These are phyloP conservation scores for Alosa sapidissima DNA, from an alignment of 2,797 vertebrate genomes.

Conservation along the genomic window DNA sequence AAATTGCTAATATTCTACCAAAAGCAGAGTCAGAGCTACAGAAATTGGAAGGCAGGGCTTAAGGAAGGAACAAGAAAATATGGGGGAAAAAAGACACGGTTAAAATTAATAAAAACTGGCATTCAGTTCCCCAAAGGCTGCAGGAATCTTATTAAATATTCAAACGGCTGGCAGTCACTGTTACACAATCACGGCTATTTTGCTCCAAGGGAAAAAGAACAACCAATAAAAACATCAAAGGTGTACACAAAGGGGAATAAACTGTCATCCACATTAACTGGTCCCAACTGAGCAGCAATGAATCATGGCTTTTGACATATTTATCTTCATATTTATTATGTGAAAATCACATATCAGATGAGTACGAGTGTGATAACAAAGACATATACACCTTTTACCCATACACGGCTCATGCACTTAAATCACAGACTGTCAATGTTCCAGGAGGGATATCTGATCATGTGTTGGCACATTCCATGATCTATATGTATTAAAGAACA, in stretches of 20 bases:
- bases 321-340: not conserved
- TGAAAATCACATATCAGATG: not conserved
- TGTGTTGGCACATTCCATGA: not conserved
- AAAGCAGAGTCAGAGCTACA: no score
- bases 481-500: not conserved
- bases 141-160: not conserved
- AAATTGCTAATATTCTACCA: no score
- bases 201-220: not conserved
- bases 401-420: not conserved
- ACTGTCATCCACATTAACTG: not conserved
- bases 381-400: not conserved
- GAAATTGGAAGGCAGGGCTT: no score
- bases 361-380: not conserved
- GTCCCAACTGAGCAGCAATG: not conserved
- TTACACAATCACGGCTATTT: not conserved
- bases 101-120: not conserved
- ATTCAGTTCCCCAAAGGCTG: not conserved
- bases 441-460: not conserved
- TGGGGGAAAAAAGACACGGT: not conserved
- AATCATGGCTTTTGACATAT: not conserved
- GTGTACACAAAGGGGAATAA: not conserved
- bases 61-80: no score
- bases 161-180: not conserved
- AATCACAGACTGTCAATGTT: not conserved
- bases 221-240: not conserved